These are phyloP conservation scores for Lutraria lutraria DNA, from an alignment of 2,888 invertebrate genomes.

Conservation along the genomic window DNA sequence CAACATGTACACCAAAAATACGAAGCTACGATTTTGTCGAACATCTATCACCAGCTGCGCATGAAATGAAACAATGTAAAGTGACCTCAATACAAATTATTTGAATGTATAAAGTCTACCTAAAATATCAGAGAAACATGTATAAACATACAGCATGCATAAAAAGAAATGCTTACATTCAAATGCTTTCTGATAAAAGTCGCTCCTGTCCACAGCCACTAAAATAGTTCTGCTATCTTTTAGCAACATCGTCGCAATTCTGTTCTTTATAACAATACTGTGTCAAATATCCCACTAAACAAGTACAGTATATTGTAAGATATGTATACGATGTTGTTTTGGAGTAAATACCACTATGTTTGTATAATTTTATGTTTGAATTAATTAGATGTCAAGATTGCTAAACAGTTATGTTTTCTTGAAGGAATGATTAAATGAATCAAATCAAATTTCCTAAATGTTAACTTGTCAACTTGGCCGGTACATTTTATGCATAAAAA, in stretches of 20 bases:
- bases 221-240: slow-evolving; percentile 61
- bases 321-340: not conserved
- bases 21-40: too few species aligned
- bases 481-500: too few species aligned
- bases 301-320: not conserved
- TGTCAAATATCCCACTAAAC: not conserved
- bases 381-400: not conserved
- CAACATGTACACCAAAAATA: too few species aligned
- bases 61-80: too few species aligned
- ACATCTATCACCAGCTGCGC: too few species aligned
- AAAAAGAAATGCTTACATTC: slow-evolving; percentile 66
- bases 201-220: slow-evolving; percentile 75
- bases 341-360: not conserved
- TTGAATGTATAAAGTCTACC: too few species aligned
- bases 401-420: not conserved
- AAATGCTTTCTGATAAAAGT: slow-evolving; percentile 72
- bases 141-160: not conserved
- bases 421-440: not conserved
- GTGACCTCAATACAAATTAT: too few species aligned
- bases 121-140: too few species aligned
- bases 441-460: not conserved
- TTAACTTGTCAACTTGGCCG: not conserved
- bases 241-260: not conserved
- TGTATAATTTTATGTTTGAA: not conserved
- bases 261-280: not conserved